These are phyloP conservation scores for Actinostola sp. DNA, from an alignment of 92 coral and sea anemone genomes.

Conservation along the genomic window DNA sequence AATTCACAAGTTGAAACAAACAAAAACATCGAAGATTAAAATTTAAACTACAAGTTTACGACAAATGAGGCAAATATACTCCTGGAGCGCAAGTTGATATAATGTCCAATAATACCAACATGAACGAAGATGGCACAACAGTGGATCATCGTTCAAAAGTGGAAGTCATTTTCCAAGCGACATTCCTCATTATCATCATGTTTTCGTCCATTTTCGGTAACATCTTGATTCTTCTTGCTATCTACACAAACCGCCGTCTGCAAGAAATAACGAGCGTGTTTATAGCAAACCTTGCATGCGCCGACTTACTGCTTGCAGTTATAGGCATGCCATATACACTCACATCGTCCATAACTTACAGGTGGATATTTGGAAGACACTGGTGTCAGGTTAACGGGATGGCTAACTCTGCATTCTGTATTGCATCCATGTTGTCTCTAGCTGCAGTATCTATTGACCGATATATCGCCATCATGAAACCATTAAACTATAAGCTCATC, in stretches of 20 bases:
- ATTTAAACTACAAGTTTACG: no score
- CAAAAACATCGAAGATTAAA: no score
- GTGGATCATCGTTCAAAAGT: slow-evolving; percentile 59
- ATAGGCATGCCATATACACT: slow-evolving; percentile 87
- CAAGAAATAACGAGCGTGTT: slow-evolving; percentile 75
- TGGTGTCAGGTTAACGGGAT: slow-evolving; percentile 85
- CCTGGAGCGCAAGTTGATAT: no score
- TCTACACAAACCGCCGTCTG: slow-evolving; percentile 65
- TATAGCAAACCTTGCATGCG: slow-evolving; percentile 84
- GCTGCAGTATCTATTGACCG: slow-evolving; percentile 89
- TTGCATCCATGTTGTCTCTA: slow-evolving; percentile 81
- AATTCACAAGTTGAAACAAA: no score
- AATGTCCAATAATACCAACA: no score
- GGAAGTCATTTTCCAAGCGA: slow-evolving; percentile 72
- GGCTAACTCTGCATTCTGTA: slow-evolving; percentile 77
- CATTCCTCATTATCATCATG: slow-evolving; percentile 60
- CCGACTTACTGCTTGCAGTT: slow-evolving; percentile 75
- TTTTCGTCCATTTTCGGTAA: slow-evolving; percentile 80
- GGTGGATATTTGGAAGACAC: slow-evolving; percentile 72
- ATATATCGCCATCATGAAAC: slow-evolving; percentile 82
- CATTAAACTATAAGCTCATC: slow-evolving; percentile 68
- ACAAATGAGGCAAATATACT: no score
- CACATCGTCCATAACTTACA: slow-evolving; percentile 74
- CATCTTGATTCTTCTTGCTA: slow-evolving; percentile 74
- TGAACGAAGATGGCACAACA: no score